Evolutionary conservation across 2,113 vertebrate genomes (phyloP), one percentile per base, ranked within the genome.

Genomic region (Spea bombifrons): DNA sequence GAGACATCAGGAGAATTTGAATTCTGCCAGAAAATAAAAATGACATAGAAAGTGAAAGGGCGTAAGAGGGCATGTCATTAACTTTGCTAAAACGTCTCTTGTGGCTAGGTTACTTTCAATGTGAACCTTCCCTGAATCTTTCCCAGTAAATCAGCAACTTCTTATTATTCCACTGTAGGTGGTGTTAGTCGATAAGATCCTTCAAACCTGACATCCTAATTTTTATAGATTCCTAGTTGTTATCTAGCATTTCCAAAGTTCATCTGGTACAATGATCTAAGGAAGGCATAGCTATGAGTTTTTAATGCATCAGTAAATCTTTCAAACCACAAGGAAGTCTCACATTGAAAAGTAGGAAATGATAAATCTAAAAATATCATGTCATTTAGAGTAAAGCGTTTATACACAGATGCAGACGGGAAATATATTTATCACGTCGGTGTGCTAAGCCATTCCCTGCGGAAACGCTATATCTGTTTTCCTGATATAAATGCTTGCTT

Each of bases 311-410:
- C 84, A 47, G 81, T 90, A 80, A 91, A 92, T 90, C 89, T 90
- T 90, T 83, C 73, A 87, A 88, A 86, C 84, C 85, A 86, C 55
- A 83, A 88, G 86, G 83, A 88, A 89, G 86, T 86, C 80, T 85
- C 86, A 84, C 84, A 88, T 81, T 74, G 82, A 88, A 85, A 81
- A 88, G 85, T 76, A 80, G 84, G 89, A 78, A 88, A 86, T 75
- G 85, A 92, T 89, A 87, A 88, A 87, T 90, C 87, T 88, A 80
- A 85, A 83, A 89, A 86, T 88, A 88, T 90, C 92, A 91, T 91
- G 89, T 90, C 90, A 92, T 91, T 90, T 89, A 91, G 86, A 86
- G 88, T 85, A 82, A 88, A 86, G 88, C 85, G 86, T 92, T 87
- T 91, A 87, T 84, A 85, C 86, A 85, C 87, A 85, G 84, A 80